Percentiles rank a stretch among this genome's conserved stretches.
These are phyloP conservation scores for Babylonia areolata DNA, from an alignment of 1,140 invertebrate species.

Conservation along the genomic window DNA sequence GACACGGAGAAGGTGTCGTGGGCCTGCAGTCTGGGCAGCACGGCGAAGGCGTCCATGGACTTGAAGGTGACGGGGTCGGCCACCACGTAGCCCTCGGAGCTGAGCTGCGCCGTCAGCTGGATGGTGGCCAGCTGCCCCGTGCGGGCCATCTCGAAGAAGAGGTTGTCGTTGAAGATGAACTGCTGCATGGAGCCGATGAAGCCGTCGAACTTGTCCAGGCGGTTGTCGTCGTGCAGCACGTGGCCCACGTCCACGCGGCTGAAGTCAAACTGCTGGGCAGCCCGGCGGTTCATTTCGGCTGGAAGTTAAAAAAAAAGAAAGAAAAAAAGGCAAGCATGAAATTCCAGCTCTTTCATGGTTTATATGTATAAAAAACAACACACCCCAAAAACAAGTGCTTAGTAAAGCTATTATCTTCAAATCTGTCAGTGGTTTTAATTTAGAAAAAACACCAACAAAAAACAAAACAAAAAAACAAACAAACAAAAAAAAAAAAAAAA, in stretches of 20 bases:
- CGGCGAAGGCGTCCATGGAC: conserved; percentile 92
- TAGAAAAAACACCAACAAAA: too few relatives aligned
- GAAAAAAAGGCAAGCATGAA: too few relatives aligned
- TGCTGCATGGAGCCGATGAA: conserved; percentile 95
- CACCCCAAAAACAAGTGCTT: too few relatives aligned
- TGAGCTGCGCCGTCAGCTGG: conserved; percentile 83
- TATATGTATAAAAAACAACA: too few relatives aligned
- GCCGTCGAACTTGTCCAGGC: conserved; percentile 74
- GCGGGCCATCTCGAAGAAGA: conserved; percentile 86
- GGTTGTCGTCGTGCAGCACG: conserved; percentile 67
- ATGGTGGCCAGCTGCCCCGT: conserved; percentile 79
- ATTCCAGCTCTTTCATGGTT: too few relatives aligned
- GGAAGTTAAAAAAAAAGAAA: too few relatives aligned
- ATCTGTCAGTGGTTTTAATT: too few relatives aligned
- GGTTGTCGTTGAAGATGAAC: conserved; percentile 90
- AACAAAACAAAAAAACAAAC: too few relatives aligned
- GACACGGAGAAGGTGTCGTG: conserved; percentile 93
- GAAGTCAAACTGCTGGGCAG: conserved; percentile 86
- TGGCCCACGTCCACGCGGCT: conserved; percentile 87
- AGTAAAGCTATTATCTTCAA: too few relatives aligned
- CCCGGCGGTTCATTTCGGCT: conserved; percentile 85
- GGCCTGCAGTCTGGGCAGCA: conserved; percentile 90
- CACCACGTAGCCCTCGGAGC: conserved; percentile 59
- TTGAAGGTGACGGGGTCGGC: conserved; percentile 95
- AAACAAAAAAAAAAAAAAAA: too few relatives aligned